Evolutionary conservation across 2,113 vertebrate species (phyloP).

Genomic region (Phrynocephalus versicolor): DNA sequence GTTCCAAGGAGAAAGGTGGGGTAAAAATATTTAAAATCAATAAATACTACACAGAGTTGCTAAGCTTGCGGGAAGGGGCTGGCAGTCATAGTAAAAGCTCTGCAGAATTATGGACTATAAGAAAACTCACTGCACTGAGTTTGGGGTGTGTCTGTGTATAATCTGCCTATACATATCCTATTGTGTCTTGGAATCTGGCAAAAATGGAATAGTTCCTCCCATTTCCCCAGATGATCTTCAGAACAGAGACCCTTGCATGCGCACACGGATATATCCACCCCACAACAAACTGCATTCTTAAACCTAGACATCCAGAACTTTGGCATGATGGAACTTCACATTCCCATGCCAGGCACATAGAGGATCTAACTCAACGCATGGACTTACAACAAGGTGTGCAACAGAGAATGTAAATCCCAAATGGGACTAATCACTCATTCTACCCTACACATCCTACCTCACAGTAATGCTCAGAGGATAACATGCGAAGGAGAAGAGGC

Average conservation of each 20-base stretch:
- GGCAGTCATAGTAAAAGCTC: not conserved
- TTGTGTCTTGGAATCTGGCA: not conserved
- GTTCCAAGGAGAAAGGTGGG: too few relatives aligned
- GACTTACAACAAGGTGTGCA: not conserved
- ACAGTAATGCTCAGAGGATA: not conserved
- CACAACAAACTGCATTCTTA: not conserved
- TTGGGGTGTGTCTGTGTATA: conserved; percentile 3
- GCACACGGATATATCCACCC: not conserved
- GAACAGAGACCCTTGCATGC: not conserved
- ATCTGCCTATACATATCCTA: not conserved
- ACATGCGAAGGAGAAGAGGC: not conserved
- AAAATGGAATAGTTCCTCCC: not conserved
- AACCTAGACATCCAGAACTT: not conserved
- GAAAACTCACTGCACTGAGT: not conserved
- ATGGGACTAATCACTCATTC: not conserved
- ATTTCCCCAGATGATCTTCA: not conserved
- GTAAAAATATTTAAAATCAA: too few relatives aligned
- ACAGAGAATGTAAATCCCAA: not conserved
- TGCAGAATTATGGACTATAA: not conserved
- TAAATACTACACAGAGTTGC: not conserved
- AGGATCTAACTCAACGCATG: not conserved
- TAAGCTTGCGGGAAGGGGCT: not conserved
- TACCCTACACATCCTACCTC: not conserved
- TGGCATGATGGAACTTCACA: too few relatives aligned
- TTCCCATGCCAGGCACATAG: not conserved